Base-by-base conservation (phyloP, 2,797 vertebrate genomes). In the Enteromius argenteus region DNA sequence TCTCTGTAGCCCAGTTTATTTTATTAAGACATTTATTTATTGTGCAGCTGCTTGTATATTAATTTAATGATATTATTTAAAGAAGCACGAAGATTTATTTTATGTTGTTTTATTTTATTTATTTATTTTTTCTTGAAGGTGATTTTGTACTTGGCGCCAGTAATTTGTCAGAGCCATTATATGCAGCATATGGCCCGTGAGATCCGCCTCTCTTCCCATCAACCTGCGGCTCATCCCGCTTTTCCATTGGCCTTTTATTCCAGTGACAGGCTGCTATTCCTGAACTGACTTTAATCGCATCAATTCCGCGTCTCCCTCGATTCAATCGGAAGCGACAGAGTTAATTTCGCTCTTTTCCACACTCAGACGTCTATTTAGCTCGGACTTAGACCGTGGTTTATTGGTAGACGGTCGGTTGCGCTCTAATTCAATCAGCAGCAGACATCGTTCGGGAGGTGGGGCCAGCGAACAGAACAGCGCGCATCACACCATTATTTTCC, bases 381-480 rank as follows among this genome's bases (percentile, higher is more conserved):
- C 17, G 46, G 64, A 51, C 3, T 80, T 19, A 32, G 71, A 8
- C 81, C 15, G 56, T 9, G 60, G 17, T 82, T 85, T 66, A 15
- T 56, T 32, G 49, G 42, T 69, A 21, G 81, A 62, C 56, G 32
- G 39, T 37, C 84, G 39, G 69, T 86, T 87, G 86, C 83, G 78
- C 81, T 89, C 78, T 79, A 84, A 87, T 86, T 87, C 46, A 87
- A 85, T 86, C 86, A 67, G 74, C 86, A 60, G 74, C 39, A 79
- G 86, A 76, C 79, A 85, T 83, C 69, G 83, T 53, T 79, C 73
- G 2, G 88, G 86, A 89, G 88, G 88, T 75, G 88, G 80, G 69
- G 86, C 79, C 71, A 44, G 56, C 9, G 23, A 35, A 64, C 39
- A 35, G 74, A 60, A 80, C 87, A 85, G 77, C 51, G 84, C 72